Conservation (phyloP, 2,113 vertebrate species). For the Bos indicus region DNA sequence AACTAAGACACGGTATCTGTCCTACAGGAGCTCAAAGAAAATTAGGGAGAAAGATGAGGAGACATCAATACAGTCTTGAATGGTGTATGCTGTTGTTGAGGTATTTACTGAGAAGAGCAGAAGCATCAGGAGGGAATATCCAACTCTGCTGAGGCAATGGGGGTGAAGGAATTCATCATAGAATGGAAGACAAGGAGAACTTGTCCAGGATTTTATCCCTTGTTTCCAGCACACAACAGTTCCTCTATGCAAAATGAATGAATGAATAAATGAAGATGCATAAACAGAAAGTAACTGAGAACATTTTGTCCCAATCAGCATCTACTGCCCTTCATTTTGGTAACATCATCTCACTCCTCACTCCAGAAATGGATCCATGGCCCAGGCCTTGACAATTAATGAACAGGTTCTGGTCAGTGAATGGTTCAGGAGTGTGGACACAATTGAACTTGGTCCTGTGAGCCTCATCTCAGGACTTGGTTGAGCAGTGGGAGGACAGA, state of each 20-base stretch:
- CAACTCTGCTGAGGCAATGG: background rate
- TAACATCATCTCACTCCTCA: background rate
- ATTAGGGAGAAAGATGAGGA: background rate
- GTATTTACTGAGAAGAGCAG: background rate
- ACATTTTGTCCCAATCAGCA: background rate
- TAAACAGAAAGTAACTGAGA: background rate
- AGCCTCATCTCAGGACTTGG: background rate
- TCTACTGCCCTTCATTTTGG: background rate
- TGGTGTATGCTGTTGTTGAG: background rate
- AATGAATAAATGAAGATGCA: background rate
- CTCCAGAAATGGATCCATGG: background rate
- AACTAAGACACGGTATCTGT: background rate
- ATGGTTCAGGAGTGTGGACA: background rate
- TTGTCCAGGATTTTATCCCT: background rate
- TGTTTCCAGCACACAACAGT: background rate
- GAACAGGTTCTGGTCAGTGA: background rate
- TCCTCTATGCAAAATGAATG: background rate
- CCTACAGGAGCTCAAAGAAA: background rate
- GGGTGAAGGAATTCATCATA: background rate
- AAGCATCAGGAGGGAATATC: background rate
- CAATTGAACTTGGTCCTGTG: background rate
- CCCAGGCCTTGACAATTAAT: background rate
- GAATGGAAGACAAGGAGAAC: background rate
- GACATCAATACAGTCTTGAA: no score
- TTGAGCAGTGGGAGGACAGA: background rate